Conservation (phyloP, 2,888 invertebrate genomes). For the Hydropsyche betteni region DNA sequence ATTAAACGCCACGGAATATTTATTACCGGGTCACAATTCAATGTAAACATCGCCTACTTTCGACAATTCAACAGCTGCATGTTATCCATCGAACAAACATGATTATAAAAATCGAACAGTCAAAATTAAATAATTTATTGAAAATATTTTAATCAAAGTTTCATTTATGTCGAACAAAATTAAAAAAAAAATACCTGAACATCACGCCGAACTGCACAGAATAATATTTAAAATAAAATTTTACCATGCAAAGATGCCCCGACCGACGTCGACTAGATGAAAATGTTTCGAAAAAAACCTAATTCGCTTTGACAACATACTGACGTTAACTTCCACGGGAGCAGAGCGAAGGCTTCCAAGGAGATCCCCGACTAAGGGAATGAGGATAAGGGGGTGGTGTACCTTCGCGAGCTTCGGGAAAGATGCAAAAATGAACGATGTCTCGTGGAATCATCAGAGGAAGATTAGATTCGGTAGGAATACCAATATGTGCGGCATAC, state of each 20-base stretch:
- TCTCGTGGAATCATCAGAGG: slow-evolving; percentile 39
- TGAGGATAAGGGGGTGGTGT: slow-evolving; percentile 17
- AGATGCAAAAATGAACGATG: not conserved
- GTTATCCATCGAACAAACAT: too few relatives aligned
- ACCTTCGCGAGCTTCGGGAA: not conserved
- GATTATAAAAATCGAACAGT: too few relatives aligned
- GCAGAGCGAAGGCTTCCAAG: slow-evolving; percentile 35
- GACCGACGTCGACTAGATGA: slow-evolving; percentile 49
- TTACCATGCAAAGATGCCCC: slow-evolving; percentile 49
- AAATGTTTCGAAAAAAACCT: slow-evolving; percentile 50
- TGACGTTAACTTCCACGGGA: slow-evolving; percentile 48
- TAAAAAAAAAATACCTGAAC: not conserved
- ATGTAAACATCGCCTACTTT: too few relatives aligned
- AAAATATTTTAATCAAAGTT: too few relatives aligned
- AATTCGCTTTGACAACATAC: slow-evolving; percentile 51
- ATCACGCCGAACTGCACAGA: slow-evolving; percentile 36
- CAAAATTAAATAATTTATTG: too few relatives aligned
- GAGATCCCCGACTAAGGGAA: slow-evolving; percentile 1
- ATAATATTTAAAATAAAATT: slow-evolving; percentile 46
- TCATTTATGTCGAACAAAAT: too few relatives aligned
- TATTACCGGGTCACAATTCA: not conserved
- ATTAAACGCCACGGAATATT: slow-evolving; percentile 20
- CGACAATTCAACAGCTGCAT: too few relatives aligned
- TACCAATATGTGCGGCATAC: slow-evolving; percentile 33
- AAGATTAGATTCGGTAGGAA: slow-evolving; percentile 36